Conservation (phyloP, 2,113 vertebrate species). For the Cathartes aura region DNA sequence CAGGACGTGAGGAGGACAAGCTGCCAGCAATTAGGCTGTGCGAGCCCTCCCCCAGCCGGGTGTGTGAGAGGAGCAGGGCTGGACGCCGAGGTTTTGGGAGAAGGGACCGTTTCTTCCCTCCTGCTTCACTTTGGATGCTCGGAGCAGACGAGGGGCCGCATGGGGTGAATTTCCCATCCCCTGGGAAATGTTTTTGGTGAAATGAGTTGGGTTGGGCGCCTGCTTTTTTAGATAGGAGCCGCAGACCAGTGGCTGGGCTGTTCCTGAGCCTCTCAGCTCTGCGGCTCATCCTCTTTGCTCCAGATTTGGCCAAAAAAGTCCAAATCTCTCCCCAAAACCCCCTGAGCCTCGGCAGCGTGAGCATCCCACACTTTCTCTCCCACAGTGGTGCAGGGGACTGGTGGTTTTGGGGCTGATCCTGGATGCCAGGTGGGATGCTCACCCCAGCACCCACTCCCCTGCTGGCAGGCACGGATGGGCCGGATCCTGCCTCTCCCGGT, state of each 20-base stretch:
- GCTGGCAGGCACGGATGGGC: background rate
- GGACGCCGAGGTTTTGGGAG: accelerated
- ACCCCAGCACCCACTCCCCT: background rate
- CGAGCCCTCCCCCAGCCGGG: background rate
- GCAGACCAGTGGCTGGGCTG: background rate
- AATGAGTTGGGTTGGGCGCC: background rate
- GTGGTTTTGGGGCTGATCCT: accelerated
- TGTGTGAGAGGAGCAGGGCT: background rate
- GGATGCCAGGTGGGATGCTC: accelerated
- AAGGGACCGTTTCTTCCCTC: background rate
- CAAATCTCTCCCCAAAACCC: background rate
- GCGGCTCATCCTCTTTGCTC: background rate
- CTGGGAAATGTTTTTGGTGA: background rate
- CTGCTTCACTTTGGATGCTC: background rate
- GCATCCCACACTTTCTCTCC: accelerated
- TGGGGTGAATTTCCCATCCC: background rate
- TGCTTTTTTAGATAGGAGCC: background rate
- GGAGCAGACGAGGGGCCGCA: accelerated
- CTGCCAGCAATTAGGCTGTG: background rate
- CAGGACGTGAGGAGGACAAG: background rate
- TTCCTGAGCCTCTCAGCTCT: background rate
- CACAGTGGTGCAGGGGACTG: accelerated
- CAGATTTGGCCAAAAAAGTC: accelerated
- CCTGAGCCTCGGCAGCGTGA: accelerated
- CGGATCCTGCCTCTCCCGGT: accelerated